Percentiles rank a stretch among this genome's conserved stretches.
phyloP scores from a whole-genome alignment of 2,797 vertebrate genomes.

The Falco concolor region DNA sequence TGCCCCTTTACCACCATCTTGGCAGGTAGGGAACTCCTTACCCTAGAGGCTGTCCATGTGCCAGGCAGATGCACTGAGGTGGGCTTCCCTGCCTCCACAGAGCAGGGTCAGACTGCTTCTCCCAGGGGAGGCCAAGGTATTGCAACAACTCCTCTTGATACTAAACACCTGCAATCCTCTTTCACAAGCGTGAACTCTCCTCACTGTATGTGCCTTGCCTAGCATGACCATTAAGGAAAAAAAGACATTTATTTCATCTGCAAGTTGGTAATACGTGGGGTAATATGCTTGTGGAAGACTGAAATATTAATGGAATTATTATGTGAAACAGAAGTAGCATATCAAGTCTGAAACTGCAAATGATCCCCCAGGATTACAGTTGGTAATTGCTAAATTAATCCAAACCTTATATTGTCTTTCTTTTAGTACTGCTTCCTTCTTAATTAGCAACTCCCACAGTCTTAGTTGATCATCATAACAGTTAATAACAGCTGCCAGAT shows the following conservation, averaged over 20 bases:
- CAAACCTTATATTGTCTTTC: not conserved
- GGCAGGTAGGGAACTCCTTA: not conserved
- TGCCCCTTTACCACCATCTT: not conserved
- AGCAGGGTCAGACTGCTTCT: not conserved
- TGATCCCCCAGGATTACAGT: not conserved
- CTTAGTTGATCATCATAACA: not conserved
- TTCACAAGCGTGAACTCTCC: not conserved
- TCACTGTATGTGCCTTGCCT: fast-evolving
- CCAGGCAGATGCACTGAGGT: not conserved
- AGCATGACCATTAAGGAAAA: not conserved
- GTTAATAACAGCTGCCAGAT: not conserved
- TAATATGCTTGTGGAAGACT: not conserved
- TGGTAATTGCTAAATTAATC: not conserved
- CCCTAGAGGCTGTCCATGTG: not conserved
- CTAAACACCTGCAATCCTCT: not conserved
- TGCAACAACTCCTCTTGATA: not conserved
- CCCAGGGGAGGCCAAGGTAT: not conserved
- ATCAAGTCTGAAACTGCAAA: not conserved
- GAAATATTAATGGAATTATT: not conserved
- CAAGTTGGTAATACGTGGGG: not conserved
- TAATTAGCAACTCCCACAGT: not conserved
- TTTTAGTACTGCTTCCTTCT: not conserved
- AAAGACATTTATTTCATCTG: not conserved
- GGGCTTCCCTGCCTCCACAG: not conserved
- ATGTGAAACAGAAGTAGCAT: not conserved